Conservation (phyloP, 2,113 vertebrate genomes). For the Onychostruthus taczanowskii region DNA sequence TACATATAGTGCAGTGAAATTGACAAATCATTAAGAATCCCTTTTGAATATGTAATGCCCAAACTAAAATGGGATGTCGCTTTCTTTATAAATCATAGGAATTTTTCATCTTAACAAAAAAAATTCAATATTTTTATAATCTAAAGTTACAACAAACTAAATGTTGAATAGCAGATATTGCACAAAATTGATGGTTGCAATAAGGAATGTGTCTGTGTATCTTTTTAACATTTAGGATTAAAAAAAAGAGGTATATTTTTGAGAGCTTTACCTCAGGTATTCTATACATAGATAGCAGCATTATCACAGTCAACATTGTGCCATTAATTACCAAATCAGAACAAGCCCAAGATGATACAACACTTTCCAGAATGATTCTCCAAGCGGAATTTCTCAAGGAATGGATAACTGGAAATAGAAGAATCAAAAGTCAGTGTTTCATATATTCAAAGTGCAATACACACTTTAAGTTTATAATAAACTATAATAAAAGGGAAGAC, state of each 20-base stretch:
- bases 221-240: not conserved
- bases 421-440: not conserved
- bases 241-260: too few species aligned
- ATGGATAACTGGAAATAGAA: not conserved
- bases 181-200: not conserved
- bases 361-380: not conserved
- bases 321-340: not conserved
- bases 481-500: not conserved
- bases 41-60: not conserved
- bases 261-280: not conserved
- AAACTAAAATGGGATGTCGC: not conserved
- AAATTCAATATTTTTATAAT: not conserved
- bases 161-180: not conserved
- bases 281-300: not conserved
- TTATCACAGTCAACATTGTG: not conserved
- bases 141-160: not conserved
- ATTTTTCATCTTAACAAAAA: not conserved
- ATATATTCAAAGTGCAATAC: not conserved
- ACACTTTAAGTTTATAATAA: not conserved
- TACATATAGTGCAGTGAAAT: not conserved
- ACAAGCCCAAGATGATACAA: not conserved
- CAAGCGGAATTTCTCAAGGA: not conserved
- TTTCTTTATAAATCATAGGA: not conserved
- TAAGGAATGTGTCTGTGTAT: not conserved
- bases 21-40: not conserved